Conservation (phyloP, 2,797 vertebrate genomes). For the Phyllotis vaccarum region DNA sequence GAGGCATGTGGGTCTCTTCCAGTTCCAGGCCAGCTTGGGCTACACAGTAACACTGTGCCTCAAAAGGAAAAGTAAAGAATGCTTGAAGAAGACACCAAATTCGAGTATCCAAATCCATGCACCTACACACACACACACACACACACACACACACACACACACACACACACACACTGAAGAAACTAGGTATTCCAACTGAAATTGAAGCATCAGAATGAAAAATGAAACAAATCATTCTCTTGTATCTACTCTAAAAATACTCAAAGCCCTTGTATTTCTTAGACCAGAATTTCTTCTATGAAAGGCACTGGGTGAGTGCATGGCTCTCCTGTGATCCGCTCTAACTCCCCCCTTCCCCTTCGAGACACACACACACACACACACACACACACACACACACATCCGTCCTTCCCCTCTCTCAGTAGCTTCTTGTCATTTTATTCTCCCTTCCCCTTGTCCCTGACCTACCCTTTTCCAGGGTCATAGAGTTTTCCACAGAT, state of each 20-base stretch:
- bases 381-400: too few relatives aligned
- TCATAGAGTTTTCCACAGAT: neutral
- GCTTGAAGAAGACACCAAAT: neutral
- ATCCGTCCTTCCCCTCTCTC: neutral
- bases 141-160: neutral
- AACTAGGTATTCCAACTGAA: neutral
- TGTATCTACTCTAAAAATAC: neutral
- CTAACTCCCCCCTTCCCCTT: too few relatives aligned
- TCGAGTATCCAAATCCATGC: neutral
- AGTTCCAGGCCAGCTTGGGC: neutral
- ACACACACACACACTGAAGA: neutral
- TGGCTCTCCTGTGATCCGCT: neutral
- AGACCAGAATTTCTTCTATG: neutral
- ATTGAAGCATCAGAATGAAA: neutral
- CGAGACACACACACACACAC: too few relatives aligned
- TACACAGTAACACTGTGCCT: neutral
- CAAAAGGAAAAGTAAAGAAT: neutral
- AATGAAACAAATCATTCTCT: neutral
- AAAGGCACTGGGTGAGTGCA: neutral
- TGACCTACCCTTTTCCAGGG: neutral
- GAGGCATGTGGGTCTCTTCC: neutral
- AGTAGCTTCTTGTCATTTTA: neutral
- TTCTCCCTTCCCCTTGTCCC: neutral
- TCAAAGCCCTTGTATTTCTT: neutral
- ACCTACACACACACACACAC: neutral